A percentile compares a stretch with the other conserved stretches of the same genome.
phyloP scores from a whole-genome alignment of 2,113 vertebrate species.

The Nothoprocta pentlandii region DNA sequence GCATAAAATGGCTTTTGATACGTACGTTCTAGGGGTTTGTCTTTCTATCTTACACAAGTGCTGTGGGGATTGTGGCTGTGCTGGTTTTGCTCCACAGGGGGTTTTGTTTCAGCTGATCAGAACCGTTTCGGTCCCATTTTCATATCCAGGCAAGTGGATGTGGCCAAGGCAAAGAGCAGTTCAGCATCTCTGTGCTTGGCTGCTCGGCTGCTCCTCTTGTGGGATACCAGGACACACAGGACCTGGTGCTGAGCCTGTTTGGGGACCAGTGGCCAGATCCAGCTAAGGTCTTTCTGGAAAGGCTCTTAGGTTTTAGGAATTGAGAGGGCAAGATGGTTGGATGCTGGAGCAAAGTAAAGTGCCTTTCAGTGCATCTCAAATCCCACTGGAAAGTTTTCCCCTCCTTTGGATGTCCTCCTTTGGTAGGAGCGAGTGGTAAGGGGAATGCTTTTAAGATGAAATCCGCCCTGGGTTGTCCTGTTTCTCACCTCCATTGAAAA shows the following conservation, averaged over 20 bases:
- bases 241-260: neutral
- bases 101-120: neutral
- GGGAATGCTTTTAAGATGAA: neutral
- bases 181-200: neutral
- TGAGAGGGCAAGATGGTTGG: neutral
- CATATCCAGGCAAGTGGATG: neutral
- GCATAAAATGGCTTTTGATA: slow-evolving; percentile 70
- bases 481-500: neutral
- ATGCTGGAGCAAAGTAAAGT: neutral
- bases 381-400: neutral
- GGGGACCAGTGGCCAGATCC: rapidly evolving
- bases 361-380: neutral
- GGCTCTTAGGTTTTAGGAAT: neutral
- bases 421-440: neutral
- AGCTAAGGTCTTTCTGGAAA: neutral
- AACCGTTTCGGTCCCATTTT: slow-evolving; percentile 11
- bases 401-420: neutral
- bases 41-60: slow-evolving; percentile 10
- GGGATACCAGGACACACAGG: neutral
- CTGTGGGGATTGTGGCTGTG: slow-evolving; percentile 42
- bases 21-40: slow-evolving; percentile 45
- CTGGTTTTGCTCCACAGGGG: slow-evolving; percentile 33
- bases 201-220: neutral
- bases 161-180: neutral
- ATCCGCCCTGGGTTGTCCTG: neutral